Conservation (phyloP, 2,888 invertebrate genomes). For the Campoletis raptor region DNA sequence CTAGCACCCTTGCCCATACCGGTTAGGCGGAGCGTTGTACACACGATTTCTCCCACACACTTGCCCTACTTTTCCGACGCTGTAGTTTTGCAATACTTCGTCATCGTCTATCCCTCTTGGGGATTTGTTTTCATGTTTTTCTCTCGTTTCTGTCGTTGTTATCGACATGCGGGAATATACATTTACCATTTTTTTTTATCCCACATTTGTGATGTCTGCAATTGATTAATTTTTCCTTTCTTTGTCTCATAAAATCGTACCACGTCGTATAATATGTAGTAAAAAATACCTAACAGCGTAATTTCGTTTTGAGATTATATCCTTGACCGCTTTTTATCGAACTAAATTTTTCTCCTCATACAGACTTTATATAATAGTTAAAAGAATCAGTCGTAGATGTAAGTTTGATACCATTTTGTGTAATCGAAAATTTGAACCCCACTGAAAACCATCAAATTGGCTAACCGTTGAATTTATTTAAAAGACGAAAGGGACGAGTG, state of each 20-base stretch:
- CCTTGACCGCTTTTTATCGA: too few relatives aligned
- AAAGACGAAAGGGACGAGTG: not conserved
- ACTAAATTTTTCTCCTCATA: not conserved
- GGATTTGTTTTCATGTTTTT: not conserved
- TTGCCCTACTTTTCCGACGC: slow-evolving; percentile 37
- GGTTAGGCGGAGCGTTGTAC: slow-evolving; percentile 42
- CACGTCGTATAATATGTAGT: not conserved
- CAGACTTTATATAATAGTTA: too few relatives aligned
- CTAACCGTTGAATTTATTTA: not conserved
- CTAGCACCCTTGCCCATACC: slow-evolving; percentile 33
- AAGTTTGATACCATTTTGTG: too few relatives aligned
- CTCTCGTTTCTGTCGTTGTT: not conserved
- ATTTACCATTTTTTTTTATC: slow-evolving; percentile 5
- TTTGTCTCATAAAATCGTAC: slow-evolving; percentile 12
- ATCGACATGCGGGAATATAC: slow-evolving; percentile 1
- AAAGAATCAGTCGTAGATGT: too few relatives aligned
- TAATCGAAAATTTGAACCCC: not conserved
- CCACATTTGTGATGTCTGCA: not conserved
- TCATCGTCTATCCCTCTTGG: slow-evolving; percentile 16
- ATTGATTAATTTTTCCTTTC: slow-evolving; percentile 9
- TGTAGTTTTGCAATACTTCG: slow-evolving; percentile 27
- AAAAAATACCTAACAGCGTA: not conserved
- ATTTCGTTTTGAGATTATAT: not conserved
- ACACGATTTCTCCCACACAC: slow-evolving; percentile 34
- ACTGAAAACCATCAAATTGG: not conserved